These are phyloP conservation scores for Albula goreensis DNA, from an alignment of 2,113 vertebrate species.

Conservation along the genomic window DNA sequence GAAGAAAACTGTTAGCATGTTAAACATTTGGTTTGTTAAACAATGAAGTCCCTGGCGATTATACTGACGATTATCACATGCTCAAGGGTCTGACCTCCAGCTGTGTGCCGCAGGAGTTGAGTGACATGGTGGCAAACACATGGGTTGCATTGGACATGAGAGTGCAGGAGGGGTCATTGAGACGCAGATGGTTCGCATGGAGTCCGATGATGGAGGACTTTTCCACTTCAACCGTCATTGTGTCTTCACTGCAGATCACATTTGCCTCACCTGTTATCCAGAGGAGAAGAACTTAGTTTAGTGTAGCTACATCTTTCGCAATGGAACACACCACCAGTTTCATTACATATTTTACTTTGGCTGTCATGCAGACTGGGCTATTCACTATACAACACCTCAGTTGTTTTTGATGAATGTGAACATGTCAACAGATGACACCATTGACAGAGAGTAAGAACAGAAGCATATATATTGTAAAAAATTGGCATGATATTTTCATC, in stretches of 20 bases:
- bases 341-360: not conserved
- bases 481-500: too few species aligned
- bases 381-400: too few species aligned
- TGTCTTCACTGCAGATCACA: slow-evolving; percentile 52
- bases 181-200: slow-evolving; percentile 45
- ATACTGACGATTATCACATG: too few species aligned
- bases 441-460: too few species aligned
- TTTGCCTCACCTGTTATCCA: slow-evolving; percentile 36
- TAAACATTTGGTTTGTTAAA: not conserved
- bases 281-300: not conserved
- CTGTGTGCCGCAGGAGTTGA: slow-evolving; percentile 15
- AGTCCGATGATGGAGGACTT: slow-evolving; percentile 47
- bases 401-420: too few species aligned
- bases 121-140: slow-evolving; percentile 53
- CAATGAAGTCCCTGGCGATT: not conserved
- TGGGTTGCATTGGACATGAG: slow-evolving; percentile 62
- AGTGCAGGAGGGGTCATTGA: slow-evolving; percentile 58
- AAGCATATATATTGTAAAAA: too few species aligned
- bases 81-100: slow-evolving; percentile 50
- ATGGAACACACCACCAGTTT: too few species aligned
- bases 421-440: too few species aligned
- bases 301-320: not conserved
- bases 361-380: too few species aligned
- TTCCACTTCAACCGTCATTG: slow-evolving; percentile 55
- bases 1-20: not conserved